phyloP scores from a whole-genome alignment of 2,888 invertebrate species.

The Pammene fasciana region DNA sequence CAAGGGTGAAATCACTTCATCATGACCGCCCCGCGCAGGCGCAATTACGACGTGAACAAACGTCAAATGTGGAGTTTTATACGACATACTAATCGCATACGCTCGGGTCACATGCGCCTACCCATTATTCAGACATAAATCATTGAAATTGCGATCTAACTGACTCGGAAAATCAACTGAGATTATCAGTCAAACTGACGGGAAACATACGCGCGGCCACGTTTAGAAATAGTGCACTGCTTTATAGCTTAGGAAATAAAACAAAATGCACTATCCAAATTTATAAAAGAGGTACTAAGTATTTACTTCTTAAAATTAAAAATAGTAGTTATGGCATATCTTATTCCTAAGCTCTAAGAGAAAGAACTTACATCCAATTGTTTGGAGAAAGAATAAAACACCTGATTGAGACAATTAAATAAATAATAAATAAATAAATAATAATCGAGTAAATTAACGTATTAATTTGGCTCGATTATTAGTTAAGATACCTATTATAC shows the following conservation, averaged over 20 bases:
- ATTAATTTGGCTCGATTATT: too few relatives aligned
- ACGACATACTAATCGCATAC: conserved; percentile 46
- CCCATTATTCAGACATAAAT: conserved; percentile 46
- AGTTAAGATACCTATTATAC: too few relatives aligned
- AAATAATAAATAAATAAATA: too few relatives aligned
- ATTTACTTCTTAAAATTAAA: too few relatives aligned
- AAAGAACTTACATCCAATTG: too few relatives aligned
- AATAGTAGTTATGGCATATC: too few relatives aligned
- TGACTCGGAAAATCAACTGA: conserved; percentile 43
- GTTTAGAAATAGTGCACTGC: conserved; percentile 21
- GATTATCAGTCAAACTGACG: conserved; percentile 39
- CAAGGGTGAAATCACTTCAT: conserved; percentile 66
- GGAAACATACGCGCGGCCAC: conserved; percentile 29
- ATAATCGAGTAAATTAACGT: too few relatives aligned
- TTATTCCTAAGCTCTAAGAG: too few relatives aligned
- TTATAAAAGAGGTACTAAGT: not conserved
- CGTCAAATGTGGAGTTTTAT: conserved; percentile 53
- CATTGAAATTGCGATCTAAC: conserved; percentile 43
- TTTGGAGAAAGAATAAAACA: too few relatives aligned
- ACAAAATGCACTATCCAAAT: not conserved
- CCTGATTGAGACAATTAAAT: too few relatives aligned
- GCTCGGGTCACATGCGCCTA: conserved; percentile 45
- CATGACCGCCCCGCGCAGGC: conserved; percentile 48
- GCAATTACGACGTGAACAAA: conserved; percentile 57
- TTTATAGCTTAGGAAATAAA: conserved; percentile 12